Percentiles rank a stretch among this genome's conserved stretches.
These are phyloP conservation scores for Aphidius gifuensis DNA, from an alignment of 1,140 invertebrate genomes.

Conservation along the genomic window DNA sequence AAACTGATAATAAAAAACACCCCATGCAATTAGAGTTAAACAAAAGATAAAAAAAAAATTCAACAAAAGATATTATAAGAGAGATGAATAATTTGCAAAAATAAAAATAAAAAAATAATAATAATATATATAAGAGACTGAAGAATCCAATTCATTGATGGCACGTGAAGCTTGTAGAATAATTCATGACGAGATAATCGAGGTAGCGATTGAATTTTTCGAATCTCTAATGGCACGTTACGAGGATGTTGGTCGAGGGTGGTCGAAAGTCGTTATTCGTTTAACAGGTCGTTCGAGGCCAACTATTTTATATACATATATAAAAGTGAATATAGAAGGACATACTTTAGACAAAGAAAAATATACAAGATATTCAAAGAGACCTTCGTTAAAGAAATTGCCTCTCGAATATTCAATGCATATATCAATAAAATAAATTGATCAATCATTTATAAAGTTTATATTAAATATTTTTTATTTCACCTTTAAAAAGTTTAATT, in stretches of 20 bases:
- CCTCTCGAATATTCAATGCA: not conserved
- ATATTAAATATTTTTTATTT: not conserved
- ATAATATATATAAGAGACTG: too few species aligned
- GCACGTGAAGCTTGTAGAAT: slow-evolving; percentile 7
- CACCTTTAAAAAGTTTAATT: too few species aligned
- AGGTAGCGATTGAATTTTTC: slow-evolving; percentile 20
- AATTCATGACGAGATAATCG: slow-evolving; percentile 18
- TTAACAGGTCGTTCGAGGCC: slow-evolving; percentile 10
- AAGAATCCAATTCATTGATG: not conserved
- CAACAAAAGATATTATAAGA: too few species aligned
- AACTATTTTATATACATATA: not conserved
- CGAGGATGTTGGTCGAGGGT: slow-evolving; percentile 11
- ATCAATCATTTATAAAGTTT: not conserved
- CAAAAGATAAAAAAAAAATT: too few species aligned
- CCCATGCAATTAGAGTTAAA: too few species aligned
- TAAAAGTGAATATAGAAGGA: too few species aligned
- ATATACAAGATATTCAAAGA: not conserved
- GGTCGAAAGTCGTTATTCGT: slow-evolving; percentile 19
- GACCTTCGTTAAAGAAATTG: not conserved
- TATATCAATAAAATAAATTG: not conserved
- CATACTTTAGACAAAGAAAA: not conserved
- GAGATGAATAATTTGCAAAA: slow-evolving; percentile 3
- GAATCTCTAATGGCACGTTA: slow-evolving; percentile 19
- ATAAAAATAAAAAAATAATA: not conserved
- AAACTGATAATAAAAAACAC: too few species aligned